A percentile compares a stretch with the other conserved stretches of the same genome.
These are phyloP conservation scores for Megaustenia siamemsis DNA, from an alignment of 2,888 invertebrate genomes.

Conservation along the genomic window DNA sequence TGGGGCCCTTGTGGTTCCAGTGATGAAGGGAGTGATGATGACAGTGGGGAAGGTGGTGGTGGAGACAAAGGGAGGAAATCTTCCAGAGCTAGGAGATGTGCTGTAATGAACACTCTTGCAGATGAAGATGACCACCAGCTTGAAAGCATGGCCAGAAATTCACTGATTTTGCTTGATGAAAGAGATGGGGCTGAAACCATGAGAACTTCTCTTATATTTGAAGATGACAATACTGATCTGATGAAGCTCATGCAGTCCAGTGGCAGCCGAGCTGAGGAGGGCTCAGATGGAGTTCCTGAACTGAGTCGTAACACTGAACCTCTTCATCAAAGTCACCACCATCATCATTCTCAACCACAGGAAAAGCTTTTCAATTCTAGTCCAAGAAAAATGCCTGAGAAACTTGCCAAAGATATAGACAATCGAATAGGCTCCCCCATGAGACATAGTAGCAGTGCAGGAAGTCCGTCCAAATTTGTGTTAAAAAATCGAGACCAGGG, in stretches of 20 bases:
- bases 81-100: constrained; percentile 64
- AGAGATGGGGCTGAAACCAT: constrained; percentile 66
- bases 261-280: constrained; percentile 47
- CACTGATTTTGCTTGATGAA: constrained; percentile 67
- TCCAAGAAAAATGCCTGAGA: constrained; percentile 72
- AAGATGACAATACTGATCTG: constrained; percentile 67
- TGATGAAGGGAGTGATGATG: constrained; percentile 84
- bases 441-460: constrained; percentile 61
- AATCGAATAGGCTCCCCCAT: constrained; percentile 70
- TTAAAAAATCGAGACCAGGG: constrained; percentile 71
- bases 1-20: constrained; percentile 98
- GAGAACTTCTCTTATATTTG: constrained; percentile 70
- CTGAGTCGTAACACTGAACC: constrained; percentile 42
- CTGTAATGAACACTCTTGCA: constrained; percentile 68
- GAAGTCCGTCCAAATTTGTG: constrained; percentile 69
- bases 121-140: constrained; percentile 72
- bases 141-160: constrained; percentile 72
- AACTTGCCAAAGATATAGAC: constrained; percentile 72
- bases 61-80: constrained; percentile 65
- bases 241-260: constrained; percentile 46
- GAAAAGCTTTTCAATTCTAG: constrained; percentile 61
- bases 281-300: constrained; percentile 25
- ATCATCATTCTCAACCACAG: constrained; percentile 39
- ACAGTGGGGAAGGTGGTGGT: constrained; percentile 62
- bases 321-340: constrained; percentile 20